Conservation (phyloP, 2,113 vertebrate species). For the Proterorhinus semilunaris region DNA sequence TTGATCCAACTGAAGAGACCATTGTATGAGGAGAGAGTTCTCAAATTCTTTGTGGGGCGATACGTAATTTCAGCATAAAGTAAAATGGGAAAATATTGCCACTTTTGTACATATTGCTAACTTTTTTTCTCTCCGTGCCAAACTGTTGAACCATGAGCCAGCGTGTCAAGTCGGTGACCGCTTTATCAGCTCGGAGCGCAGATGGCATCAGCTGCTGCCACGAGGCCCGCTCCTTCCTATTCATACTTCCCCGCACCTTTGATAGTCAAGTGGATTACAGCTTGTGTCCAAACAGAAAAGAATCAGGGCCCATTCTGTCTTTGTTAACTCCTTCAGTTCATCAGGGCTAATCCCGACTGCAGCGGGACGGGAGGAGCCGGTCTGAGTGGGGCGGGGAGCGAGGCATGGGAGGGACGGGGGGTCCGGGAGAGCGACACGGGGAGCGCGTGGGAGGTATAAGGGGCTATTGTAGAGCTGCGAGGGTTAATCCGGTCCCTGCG, state of each 20-base stretch:
- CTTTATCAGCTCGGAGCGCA: conserved; percentile 44
- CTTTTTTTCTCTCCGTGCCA: no score
- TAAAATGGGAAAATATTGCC: no score
- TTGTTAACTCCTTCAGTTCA: conserved; percentile 99
- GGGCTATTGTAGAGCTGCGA: conserved; percentile 83
- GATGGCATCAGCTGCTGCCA: conserved; percentile 77
- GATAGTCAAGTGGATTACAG: conserved; percentile 99
- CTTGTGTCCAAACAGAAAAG: conserved; percentile 83
- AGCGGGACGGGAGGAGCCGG: conserved; percentile 79
- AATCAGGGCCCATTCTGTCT: conserved; percentile 87
- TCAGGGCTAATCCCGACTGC: conserved; percentile 94
- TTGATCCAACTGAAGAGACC: no score
- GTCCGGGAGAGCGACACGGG: conserved; percentile 59
- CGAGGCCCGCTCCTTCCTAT: conserved; percentile 85
- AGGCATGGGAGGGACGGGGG: not conserved
- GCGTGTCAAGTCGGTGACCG: not conserved
- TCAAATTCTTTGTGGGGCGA: no score
- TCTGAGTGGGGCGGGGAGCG: conserved; percentile 78
- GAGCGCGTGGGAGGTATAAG: conserved; percentile 77
- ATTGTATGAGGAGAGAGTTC: no score
- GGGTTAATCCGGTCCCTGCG: conserved; percentile 83
- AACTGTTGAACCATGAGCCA: no score
- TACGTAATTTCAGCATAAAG: no score
- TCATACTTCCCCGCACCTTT: conserved; percentile 95
- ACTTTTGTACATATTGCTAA: no score